A percentile compares a stretch with the other conserved stretches of the same genome.
Conservation (phyloP, 2,888 invertebrate genomes). For the Heliconius sara region DNA sequence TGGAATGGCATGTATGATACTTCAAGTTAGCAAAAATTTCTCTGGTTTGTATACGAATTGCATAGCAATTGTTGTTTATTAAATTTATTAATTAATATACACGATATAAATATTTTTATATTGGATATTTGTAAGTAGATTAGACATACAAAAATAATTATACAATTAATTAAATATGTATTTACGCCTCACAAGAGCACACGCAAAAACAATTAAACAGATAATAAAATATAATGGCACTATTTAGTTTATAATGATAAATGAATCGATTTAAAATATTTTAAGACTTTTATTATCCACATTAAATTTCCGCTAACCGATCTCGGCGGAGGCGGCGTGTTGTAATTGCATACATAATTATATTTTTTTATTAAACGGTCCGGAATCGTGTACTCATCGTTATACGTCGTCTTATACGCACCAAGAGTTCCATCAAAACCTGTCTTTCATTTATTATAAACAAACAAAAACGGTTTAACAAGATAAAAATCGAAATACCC, state of each 20-base stretch:
- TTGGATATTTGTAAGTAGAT: too few species aligned
- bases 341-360: constrained; percentile 6
- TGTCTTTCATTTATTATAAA: neutral
- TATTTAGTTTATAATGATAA: neutral
- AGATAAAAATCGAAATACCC: neutral
- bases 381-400: neutral
- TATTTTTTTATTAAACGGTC: neutral
- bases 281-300: neutral
- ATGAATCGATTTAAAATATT: neutral
- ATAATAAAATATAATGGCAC: neutral
- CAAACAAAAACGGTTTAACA: neutral
- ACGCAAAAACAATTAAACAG: neutral
- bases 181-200: neutral
- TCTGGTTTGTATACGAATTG: too few species aligned
- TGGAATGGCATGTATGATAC: constrained; percentile 20
- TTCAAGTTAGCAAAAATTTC: neutral
- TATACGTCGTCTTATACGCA: neutral
- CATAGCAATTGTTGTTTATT: too few species aligned
- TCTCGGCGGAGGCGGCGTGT: neutral
- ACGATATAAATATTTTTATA: too few species aligned
- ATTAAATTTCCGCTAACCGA: neutral
- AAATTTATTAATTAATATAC: too few species aligned
- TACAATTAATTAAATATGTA: too few species aligned
- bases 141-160: too few species aligned
- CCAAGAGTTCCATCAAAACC: constrained; percentile 6